phyloP scores from a whole-genome alignment of 2,113 vertebrate genomes.

The Lophura nycthemera region DNA sequence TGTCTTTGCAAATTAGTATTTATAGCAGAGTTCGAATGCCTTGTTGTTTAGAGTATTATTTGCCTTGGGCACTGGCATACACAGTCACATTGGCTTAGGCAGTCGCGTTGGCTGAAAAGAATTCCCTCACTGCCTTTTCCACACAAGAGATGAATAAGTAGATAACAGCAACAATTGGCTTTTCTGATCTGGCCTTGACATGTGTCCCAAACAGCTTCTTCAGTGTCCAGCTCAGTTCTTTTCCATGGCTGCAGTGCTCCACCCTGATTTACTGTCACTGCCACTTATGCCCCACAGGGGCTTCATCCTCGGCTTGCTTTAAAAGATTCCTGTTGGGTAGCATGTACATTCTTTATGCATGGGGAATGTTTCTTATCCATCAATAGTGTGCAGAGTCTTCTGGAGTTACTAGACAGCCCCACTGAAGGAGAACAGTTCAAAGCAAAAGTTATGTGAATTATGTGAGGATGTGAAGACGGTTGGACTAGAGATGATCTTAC shows the following conservation, averaged over 20 bases:
- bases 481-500: too few species aligned
- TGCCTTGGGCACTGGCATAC: constrained; percentile 62
- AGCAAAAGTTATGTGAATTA: not conserved
- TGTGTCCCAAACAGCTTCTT: constrained; percentile 32
- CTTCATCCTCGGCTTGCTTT: not conserved
- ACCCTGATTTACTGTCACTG: not conserved
- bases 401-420: not conserved
- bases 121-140: constrained; percentile 56
- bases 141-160: constrained; percentile 49
- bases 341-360: not conserved
- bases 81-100: not conserved
- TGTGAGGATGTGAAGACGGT: not conserved
- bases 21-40: constrained; percentile 42
- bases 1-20: constrained; percentile 29
- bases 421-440: not conserved
- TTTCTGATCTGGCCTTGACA: constrained; percentile 49
- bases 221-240: not conserved
- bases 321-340: not conserved
- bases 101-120: constrained; percentile 49
- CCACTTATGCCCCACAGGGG: not conserved
- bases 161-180: constrained; percentile 61
- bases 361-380: not conserved
- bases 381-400: not conserved
- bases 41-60: constrained; percentile 52
- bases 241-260: not conserved